A percentile compares a stretch with the other conserved stretches of the same genome.
Evolutionary conservation across 2,888 invertebrate genomes (phyloP).

Genomic region (Dicranocentrus wangi): DNA sequence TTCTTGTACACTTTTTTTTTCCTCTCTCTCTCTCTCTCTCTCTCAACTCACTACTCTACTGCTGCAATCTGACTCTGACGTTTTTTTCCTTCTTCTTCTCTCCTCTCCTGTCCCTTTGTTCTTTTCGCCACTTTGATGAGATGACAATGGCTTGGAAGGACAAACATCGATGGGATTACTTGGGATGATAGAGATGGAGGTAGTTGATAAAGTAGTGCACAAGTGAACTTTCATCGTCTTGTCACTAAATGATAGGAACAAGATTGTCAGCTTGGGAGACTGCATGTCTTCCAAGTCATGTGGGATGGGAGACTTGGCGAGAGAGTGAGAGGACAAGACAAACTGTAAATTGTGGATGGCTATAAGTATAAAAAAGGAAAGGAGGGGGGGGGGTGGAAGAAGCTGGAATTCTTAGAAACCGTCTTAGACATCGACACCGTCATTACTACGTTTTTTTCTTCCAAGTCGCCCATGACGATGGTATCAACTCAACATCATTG

Average conservation of each 20-base stretch:
- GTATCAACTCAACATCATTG: no score
- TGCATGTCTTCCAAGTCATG: slow-evolving; percentile 24
- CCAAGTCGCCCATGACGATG: no score
- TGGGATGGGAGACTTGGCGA: no score
- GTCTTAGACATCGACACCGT: no score
- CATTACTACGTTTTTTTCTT: no score
- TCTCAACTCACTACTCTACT: not conserved
- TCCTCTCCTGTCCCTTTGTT: slow-evolving; percentile 4
- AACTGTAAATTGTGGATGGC: no score
- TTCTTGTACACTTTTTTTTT: slow-evolving; percentile 9
- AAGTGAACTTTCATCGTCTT: slow-evolving; percentile 33
- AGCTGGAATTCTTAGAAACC: no score
- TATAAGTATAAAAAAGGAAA: no score
- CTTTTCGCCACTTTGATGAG: slow-evolving; percentile 25
- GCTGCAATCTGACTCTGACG: not conserved
- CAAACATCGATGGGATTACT: slow-evolving; percentile 26
- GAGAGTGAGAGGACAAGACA: no score
- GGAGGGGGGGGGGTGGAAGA: no score
- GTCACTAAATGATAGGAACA: slow-evolving; percentile 36
- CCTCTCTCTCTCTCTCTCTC: not conserved
- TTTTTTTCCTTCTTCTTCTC: slow-evolving; percentile 9
- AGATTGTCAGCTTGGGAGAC: slow-evolving; percentile 28
- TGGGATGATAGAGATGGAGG: slow-evolving; percentile 26
- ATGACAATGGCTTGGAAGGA: slow-evolving; percentile 36
- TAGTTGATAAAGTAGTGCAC: slow-evolving; percentile 30